Conservation (phyloP, 23 tunicate genomes). For the Phallusia fumigata region DNA sequence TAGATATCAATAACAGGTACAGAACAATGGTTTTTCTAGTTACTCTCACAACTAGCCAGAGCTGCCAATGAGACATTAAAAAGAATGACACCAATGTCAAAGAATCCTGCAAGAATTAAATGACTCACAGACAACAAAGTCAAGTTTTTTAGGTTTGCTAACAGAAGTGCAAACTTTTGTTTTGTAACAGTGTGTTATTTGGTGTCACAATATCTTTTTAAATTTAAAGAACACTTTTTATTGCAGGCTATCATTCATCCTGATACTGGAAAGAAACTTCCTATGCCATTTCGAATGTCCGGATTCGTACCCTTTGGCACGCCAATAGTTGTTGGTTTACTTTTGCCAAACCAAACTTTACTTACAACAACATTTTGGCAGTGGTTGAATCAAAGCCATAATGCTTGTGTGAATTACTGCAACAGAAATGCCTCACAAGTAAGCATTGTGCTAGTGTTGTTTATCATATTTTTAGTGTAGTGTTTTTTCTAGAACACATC, state of each 20-base stretch:
- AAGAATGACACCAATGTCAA: too few species aligned
- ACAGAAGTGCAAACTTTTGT: too few species aligned
- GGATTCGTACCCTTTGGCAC: constrained; percentile 95
- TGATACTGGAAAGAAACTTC: constrained; percentile 83
- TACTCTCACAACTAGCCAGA: too few species aligned
- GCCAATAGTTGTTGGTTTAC: constrained; percentile 87
- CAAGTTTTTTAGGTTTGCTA: too few species aligned
- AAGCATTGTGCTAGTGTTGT: not conserved
- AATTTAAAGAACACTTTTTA: not conserved
- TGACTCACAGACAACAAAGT: too few species aligned
- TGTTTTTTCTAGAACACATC: constrained; percentile 55
- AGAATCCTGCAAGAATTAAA: too few species aligned
- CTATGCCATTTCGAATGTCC: constrained; percentile 93
- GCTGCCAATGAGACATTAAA: too few species aligned
- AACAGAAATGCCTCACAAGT: constrained; percentile 93
- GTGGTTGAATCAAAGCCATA: constrained; percentile 97
- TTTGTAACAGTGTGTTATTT: too few species aligned
- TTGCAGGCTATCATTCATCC: constrained; percentile 89
- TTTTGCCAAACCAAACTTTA: constrained; percentile 72
- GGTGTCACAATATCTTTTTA: too few species aligned
- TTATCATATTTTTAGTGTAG: not conserved
- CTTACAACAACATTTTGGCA: constrained; percentile 82
- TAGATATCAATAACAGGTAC: too few species aligned
- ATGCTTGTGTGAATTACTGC: constrained; percentile 89
- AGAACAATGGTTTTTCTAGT: too few species aligned